Conservation (phyloP, 2,797 vertebrate species). For the Brachymystax lenok region DNA sequence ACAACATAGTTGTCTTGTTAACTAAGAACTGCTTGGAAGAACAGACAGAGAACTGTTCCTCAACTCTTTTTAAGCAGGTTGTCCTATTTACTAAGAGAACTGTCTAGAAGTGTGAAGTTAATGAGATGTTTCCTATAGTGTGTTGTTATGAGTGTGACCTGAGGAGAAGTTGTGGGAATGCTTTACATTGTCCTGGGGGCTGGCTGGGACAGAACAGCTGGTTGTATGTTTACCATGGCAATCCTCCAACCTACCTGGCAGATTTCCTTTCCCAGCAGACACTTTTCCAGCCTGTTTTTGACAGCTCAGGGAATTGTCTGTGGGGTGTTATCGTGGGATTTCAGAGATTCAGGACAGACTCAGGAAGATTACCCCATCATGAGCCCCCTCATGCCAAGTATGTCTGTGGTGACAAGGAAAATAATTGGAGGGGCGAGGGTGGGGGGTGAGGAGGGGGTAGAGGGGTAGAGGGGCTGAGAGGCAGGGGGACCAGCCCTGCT, state of each 20-base stretch:
- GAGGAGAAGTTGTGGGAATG: conserved; percentile 14
- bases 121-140: neutral
- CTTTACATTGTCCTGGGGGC: conserved; percentile 37
- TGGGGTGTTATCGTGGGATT: conserved; percentile 12
- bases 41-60: neutral
- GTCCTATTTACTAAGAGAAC: too few relatives aligned
- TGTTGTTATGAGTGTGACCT: neutral
- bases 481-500: conserved; percentile 7
- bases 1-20: too few relatives aligned
- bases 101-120: too few relatives aligned
- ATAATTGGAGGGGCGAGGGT: conserved; percentile 42
- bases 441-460: conserved; percentile 17
- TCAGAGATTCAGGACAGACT: conserved; percentile 18
- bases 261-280: conserved; percentile 29
- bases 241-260: conserved; percentile 49
- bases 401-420: conserved; percentile 39
- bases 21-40: too few relatives aligned
- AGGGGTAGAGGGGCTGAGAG: neutral
- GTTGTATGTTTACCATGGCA: conserved; percentile 70
- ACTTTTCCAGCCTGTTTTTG: conserved; percentile 35
- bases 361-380: conserved; percentile 8
- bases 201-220: conserved; percentile 55
- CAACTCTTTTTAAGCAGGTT: too few relatives aligned
- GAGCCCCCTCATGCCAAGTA: conserved; percentile 30
- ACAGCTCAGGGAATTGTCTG: conserved; percentile 37